These are phyloP conservation scores for Acromyrmex heyeri DNA, from an alignment of 1,140 invertebrate species.

Conservation along the genomic window DNA sequence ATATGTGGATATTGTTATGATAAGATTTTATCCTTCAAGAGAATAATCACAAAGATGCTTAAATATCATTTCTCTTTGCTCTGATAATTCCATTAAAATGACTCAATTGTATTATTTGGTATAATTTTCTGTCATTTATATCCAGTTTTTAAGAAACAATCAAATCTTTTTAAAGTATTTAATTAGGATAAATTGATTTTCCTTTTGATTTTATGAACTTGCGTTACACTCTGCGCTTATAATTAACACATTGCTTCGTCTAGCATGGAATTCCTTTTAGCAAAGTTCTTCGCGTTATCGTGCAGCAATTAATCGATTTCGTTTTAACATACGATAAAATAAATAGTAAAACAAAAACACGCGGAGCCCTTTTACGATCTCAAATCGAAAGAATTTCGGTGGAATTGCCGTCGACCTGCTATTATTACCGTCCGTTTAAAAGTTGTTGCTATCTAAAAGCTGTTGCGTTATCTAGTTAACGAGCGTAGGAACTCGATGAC, in stretches of 20 bases:
- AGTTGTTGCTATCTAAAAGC: constrained; percentile 37
- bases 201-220: neutral
- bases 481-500: neutral
- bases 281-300: neutral
- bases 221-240: neutral
- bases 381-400: constrained; percentile 45
- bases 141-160: neutral
- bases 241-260: neutral
- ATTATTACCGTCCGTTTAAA: neutral
- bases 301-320: constrained; percentile 11
- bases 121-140: constrained; percentile 9
- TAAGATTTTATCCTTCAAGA: constrained; percentile 23
- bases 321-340: constrained; percentile 3
- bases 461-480: constrained; percentile 58
- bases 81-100: constrained; percentile 5
- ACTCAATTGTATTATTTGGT: constrained; percentile 1
- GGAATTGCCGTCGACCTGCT: neutral
- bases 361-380: neutral
- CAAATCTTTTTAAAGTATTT: neutral
- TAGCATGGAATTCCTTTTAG: constrained; percentile 33
- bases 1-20: neutral
- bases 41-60: neutral
- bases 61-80: constrained; percentile 15
- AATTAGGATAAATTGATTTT: neutral
- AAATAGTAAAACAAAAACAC: neutral